A percentile compares a stretch with the other conserved stretches of the same genome.
phyloP scores from a whole-genome alignment of 2,888 invertebrate genomes.

The Keiferia lycopersicella region DNA sequence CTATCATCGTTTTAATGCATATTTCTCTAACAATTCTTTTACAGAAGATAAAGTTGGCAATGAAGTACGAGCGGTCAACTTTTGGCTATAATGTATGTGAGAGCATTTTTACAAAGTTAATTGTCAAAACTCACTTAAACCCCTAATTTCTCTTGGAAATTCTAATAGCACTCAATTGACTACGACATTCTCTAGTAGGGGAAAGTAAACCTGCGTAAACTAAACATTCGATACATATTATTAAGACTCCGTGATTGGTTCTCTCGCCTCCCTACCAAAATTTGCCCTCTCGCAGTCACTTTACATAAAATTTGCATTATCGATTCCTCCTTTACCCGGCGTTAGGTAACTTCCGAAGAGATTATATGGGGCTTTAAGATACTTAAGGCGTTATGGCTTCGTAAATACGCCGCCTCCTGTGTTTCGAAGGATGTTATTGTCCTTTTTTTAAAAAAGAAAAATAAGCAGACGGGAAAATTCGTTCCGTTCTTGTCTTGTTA shows the following conservation, averaged over 20 bases:
- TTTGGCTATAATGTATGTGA: no score
- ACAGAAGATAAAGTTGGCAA: no score
- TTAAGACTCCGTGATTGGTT: slow-evolving; percentile 53
- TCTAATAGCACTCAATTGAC: slow-evolving; percentile 1
- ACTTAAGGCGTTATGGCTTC: slow-evolving; percentile 47
- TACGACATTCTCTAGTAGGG: slow-evolving; percentile 39
- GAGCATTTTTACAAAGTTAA: no score
- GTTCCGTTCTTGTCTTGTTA: slow-evolving; percentile 1
- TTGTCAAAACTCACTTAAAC: neutral
- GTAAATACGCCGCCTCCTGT: slow-evolving; percentile 50
- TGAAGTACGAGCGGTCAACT: no score
- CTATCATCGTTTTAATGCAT: no score
- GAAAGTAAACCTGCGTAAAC: slow-evolving; percentile 54
- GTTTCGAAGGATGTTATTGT: slow-evolving; percentile 35
- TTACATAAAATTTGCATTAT: slow-evolving; percentile 78
- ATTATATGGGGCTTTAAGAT: slow-evolving; percentile 49
- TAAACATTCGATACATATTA: slow-evolving; percentile 71
- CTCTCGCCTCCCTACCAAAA: slow-evolving; percentile 46
- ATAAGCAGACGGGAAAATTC: neutral
- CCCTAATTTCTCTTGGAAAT: no score
- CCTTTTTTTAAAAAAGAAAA: neutral
- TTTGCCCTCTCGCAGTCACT: slow-evolving; percentile 66
- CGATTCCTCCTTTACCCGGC: slow-evolving; percentile 54
- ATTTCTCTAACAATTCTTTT: no score
- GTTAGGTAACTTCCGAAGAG: slow-evolving; percentile 58